Conservation (phyloP, 1,140 invertebrate genomes). For the Planococcus citri region DNA sequence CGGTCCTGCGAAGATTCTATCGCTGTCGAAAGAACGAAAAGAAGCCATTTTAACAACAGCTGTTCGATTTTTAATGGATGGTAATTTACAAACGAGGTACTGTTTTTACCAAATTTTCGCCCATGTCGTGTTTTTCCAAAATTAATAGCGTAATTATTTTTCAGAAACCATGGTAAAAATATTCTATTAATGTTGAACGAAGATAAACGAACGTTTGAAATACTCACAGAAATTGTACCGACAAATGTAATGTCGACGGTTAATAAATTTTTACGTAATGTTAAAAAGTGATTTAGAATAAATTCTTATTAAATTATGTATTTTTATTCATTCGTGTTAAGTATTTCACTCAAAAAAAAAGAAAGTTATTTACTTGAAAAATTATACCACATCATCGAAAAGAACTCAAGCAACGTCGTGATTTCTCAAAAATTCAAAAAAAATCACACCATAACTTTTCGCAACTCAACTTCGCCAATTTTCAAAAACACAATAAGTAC, state of each 20-base stretch:
- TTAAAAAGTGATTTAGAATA: slow-evolving; percentile 7
- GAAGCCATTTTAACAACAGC: slow-evolving; percentile 66
- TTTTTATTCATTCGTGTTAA: no score
- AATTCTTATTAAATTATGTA: not conserved
- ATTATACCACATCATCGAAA: no score
- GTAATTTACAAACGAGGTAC: slow-evolving; percentile 70
- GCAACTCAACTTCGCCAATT: no score
- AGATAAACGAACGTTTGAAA: slow-evolving; percentile 48
- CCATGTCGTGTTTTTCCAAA: not conserved
- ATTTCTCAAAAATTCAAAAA: no score
- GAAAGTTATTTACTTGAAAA: no score
- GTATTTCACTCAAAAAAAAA: no score
- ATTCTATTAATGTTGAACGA: slow-evolving; percentile 46
- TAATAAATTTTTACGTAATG: slow-evolving; percentile 42
- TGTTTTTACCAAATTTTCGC: not conserved
- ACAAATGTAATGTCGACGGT: slow-evolving; percentile 50
- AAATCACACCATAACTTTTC: no score
- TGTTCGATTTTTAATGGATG: slow-evolving; percentile 72
- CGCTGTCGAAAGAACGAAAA: slow-evolving; percentile 58
- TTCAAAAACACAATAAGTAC: not conserved
- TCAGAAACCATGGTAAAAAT: slow-evolving; percentile 51
- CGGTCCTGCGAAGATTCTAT: slow-evolving; percentile 58
- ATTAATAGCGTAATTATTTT: slow-evolving; percentile 25
- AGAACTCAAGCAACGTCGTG: no score
- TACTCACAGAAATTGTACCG: slow-evolving; percentile 50